Conservation (phyloP, 2,888 invertebrate genomes). For the Heliconius cydno region DNA sequence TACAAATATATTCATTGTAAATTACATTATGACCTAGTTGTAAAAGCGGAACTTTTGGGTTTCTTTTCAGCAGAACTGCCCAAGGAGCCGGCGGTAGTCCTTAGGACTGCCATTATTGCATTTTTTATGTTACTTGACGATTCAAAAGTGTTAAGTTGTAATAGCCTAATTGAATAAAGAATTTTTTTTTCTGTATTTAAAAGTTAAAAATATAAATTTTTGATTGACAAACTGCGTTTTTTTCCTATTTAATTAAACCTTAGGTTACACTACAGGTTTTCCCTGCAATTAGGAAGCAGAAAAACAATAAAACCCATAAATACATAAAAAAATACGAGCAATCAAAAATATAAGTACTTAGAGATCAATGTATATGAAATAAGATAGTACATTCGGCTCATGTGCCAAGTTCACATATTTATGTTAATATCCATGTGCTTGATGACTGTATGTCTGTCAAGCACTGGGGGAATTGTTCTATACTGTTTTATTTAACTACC, state of each 20-base stretch:
- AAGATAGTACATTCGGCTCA: slow-evolving; percentile 17
- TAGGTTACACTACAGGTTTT: neutral
- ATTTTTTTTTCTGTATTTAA: neutral
- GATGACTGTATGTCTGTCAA: neutral
- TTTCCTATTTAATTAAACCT: neutral
- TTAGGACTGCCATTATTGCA: neutral
- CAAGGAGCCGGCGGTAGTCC: neutral
- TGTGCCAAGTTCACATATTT: slow-evolving; percentile 22
- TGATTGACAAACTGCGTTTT: neutral
- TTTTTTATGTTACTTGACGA: no score
- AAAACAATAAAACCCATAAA: neutral
- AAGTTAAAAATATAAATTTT: neutral
- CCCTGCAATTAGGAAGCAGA: neutral
- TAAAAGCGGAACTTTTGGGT: neutral
- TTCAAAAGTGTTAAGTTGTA: no score
- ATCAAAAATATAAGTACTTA: neutral
- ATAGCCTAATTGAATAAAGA: no score
- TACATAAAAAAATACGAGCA: no score
- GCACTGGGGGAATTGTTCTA: neutral
- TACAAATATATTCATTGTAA: neutral
- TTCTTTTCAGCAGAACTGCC: neutral
- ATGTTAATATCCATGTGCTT: slow-evolving; percentile 1
- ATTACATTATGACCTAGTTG: neutral
- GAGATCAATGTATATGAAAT: neutral
- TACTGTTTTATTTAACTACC: neutral